Evolutionary conservation across 2,113 vertebrate species (phyloP), one percentile per base, ranked within the genome.

Genomic region (Apus apus): DNA sequence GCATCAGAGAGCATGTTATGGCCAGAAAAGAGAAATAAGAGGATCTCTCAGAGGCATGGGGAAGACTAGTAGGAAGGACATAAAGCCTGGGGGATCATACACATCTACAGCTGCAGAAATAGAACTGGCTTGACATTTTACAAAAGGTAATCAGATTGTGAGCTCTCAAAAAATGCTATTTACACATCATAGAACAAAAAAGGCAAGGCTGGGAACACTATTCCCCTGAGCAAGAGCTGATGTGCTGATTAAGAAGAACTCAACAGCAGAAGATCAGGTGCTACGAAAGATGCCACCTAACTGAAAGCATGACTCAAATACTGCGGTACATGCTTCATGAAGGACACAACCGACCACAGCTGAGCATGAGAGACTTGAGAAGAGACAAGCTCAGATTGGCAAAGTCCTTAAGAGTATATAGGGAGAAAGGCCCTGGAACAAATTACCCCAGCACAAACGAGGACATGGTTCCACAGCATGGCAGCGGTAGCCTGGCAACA

Each of bases 251-350:
- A 61, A 67, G 15, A 72, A 68, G 15, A 72, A 68, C n/a, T 61
- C 15, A 7, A 30, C 15, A 46, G 26, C 57, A 73, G 76, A 62
- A 84, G 34, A 87, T 34, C 32, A 75, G 26, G 13, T 40, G 61
- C 29, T 78, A 32, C 2, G 3, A 15, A 64, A 84, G 57, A 65
- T 29, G 66, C 13, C 61, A 36, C 29, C 32, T 11, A 17, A 64
- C 46, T 61, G 61, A 71, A 92, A 51, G 22, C 34, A 50, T 1
- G 8, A 43, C 30, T 72, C 45, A 36, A 3, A 22, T 57, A 34
- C 19, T 2, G 3, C 2, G 2, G 50, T 53, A 48, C 1, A 0
- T 0, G 5, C 20, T 93, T 65, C 71, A 50, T 73, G 58, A 60
- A 40, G 34, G 20, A 46, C 25, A 43, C 13, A n/a, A 27, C 23